Evolutionary conservation across 2,113 vertebrate genomes (phyloP).

Genomic region (Phocoena sinus): DNA sequence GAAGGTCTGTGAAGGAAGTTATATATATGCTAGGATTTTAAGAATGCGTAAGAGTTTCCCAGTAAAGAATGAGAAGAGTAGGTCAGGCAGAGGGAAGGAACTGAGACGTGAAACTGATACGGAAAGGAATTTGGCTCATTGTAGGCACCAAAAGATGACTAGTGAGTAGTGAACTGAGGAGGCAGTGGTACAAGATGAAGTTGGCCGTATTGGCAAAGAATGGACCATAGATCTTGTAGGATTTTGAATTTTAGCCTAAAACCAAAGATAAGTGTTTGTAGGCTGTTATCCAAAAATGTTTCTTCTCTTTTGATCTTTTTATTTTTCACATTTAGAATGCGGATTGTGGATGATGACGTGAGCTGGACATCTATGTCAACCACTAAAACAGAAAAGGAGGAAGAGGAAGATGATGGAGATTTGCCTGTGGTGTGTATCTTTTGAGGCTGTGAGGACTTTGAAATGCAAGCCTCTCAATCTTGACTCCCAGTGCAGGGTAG

Average conservation of each 20-base stretch:
- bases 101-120: not conserved
- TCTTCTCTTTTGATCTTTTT: not conserved
- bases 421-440: conserved; percentile 77
- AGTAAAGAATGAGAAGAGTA: not conserved
- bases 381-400: conserved; percentile 80
- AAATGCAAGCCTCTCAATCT: accelerated
- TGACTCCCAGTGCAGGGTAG: accelerated
- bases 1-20: not conserved
- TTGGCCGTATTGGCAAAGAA: not conserved
- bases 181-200: not conserved
- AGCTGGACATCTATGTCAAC: conserved; percentile 88
- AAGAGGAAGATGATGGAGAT: conserved; percentile 90
- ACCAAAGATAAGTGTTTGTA: not conserved
- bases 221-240: not conserved
- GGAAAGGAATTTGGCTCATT: not conserved
- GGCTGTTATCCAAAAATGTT: not conserved
- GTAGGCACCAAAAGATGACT: not conserved
- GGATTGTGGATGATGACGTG: conserved; percentile 95
- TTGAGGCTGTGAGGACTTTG: not conserved
- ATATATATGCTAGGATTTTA: not conserved
- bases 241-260: not conserved
- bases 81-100: not conserved
- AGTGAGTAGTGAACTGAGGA: not conserved
- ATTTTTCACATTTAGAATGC: conserved; percentile 82
- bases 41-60: not conserved